Evolutionary conservation across 2,888 invertebrate genomes (phyloP).

Genomic region (Sesamia inferens): DNA sequence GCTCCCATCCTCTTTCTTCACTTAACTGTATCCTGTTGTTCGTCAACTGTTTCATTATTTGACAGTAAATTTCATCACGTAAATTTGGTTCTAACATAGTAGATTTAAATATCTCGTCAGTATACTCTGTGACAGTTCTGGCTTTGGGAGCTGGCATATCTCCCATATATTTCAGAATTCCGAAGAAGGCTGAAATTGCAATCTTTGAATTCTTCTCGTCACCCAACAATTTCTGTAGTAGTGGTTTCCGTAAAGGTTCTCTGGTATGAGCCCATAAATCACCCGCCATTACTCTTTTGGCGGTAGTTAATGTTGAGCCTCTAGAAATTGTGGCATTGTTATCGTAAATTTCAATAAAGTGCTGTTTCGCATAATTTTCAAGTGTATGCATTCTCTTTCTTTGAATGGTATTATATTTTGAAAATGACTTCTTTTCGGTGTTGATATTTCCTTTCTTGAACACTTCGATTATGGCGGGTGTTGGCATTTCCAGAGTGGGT

Average conservation of each 20-base stretch:
- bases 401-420: conserved; percentile 90
- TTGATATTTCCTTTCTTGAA: conserved; percentile 91
- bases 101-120: conserved; percentile 96
- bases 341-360: conserved; percentile 92
- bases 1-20: conserved; percentile 98
- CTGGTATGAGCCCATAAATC: conserved; percentile 95
- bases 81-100: conserved; percentile 93
- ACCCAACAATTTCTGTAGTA: conserved; percentile 93
- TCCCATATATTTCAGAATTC: conserved; percentile 95
- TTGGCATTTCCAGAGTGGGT: conserved; percentile 94
- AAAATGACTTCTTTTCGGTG: conserved; percentile 81
- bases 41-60: conserved; percentile 98
- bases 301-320: conserved; percentile 91
- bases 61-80: conserved; percentile 97
- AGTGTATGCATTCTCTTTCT: conserved; percentile 94
- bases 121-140: conserved; percentile 94
- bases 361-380: conserved; percentile 94
- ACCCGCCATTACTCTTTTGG: conserved; percentile 91
- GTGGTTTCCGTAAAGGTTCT: conserved; percentile 95
- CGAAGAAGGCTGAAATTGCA: conserved; percentile 93
- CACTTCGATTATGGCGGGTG: conserved; percentile 91
- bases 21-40: conserved; percentile 95
- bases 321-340: conserved; percentile 89
- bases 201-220: conserved; percentile 93
- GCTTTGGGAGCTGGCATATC: conserved; percentile 96